A percentile compares a stretch with the other conserved stretches of the same genome.
Conservation (phyloP, 2,797 vertebrate species). For the Phoebastria nigripes region DNA sequence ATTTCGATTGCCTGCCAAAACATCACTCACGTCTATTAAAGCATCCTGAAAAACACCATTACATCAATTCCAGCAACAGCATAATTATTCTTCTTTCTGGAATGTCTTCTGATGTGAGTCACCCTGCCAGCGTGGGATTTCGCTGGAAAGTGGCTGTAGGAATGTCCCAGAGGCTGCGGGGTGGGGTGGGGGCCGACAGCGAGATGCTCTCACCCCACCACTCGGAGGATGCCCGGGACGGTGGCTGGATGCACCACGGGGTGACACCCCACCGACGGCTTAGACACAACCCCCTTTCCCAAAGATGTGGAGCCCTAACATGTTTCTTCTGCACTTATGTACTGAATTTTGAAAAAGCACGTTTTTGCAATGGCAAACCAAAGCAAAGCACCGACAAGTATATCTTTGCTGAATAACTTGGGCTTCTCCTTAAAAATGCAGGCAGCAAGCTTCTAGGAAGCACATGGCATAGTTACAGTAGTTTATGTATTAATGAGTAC, state of each 20-base stretch:
- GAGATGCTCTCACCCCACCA: slow-evolving; percentile 1
- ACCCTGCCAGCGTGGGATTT: slow-evolving; percentile 69
- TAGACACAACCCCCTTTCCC: background rate
- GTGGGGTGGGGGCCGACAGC: background rate
- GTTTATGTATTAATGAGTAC: background rate
- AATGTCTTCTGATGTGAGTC: slow-evolving; percentile 80
- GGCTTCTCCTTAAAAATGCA: background rate
- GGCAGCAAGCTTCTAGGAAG: background rate
- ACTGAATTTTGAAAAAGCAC: background rate
- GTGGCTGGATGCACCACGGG: background rate
- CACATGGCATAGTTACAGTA: background rate
- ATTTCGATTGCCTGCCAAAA: slow-evolving; percentile 73
- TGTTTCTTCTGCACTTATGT: background rate
- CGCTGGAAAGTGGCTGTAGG: slow-evolving; percentile 64
- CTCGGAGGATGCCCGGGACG: background rate
- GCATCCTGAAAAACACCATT: slow-evolving; percentile 77
- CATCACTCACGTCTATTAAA: slow-evolving; percentile 75
- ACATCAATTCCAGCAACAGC: slow-evolving; percentile 76
- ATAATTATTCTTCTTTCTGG: slow-evolving; percentile 78
- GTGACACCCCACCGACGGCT: background rate
- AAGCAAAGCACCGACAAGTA: background rate
- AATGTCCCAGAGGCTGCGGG: slow-evolving; percentile 63
- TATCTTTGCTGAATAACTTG: background rate
- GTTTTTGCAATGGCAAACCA: background rate
- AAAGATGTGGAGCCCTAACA: fast-evolving